Base-by-base conservation (phyloP, 1,140 invertebrate genomes). In the Zaprionus capensis region DNA sequence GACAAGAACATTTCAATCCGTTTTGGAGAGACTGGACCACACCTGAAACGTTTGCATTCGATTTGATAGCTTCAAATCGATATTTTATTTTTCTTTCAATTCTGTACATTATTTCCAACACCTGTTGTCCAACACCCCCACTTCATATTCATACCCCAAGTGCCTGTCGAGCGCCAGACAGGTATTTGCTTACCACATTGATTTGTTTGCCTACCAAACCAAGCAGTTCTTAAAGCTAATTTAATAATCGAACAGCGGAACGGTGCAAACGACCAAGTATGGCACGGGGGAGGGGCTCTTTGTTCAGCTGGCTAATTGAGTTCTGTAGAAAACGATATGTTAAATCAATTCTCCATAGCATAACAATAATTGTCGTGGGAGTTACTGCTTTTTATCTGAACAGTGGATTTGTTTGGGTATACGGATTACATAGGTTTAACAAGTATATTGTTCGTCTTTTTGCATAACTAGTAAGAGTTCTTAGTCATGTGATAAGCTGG, bases 1-100 rank as follows among this genome's bases (percentile, higher is more conserved):
- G 81, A 71, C 81, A 64, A 67, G 77, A 83, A 83, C 82, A 83
- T 83, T 71, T 76, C 64, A 71, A 80, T 77, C 61, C 55, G 34
- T 31, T 55, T 51, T 57, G 38, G 57, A 31, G 9, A n/a, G 62
- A 11, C 55, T 64, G 70, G 76, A 70, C 75, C 78, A 80, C 78
- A 78, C 76, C 78, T 80, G 63, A 59, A 55, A 20, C 44, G 28
- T 38, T n/a, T 55, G 15, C 34, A 56, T 28, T 22, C 15, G 24
- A 22, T n/a, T 20, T 38, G 26, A 58, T 34, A 22, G 46, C 17
- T 22, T 66, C 34, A 57, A 69, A 70, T 44, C 31, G 31, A 66
- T 34, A 34, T 58, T 44, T 34, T 64, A 20, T 24, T 64, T 44
- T 31, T 65, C 34, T 38, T 26, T 55, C 53, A 17, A 66, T 63